A percentile compares a stretch with the other conserved stretches of the same genome.
phyloP scores from a whole-genome alignment of 2,888 invertebrate species.

The Dicranocentrus wangi region DNA sequence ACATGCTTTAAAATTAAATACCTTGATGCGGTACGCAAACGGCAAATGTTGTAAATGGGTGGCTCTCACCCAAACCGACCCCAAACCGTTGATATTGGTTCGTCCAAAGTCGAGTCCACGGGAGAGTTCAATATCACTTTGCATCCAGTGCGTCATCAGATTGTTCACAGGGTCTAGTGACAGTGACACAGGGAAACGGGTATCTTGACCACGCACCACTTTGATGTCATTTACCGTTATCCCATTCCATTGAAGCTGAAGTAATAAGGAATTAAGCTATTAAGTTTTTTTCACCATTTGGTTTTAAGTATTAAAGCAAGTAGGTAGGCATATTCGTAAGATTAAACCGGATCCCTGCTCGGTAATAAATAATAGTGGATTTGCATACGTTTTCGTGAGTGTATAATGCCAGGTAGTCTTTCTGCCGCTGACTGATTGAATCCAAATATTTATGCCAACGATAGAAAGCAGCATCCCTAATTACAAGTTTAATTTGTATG shows the following conservation, averaged over 20 bases:
- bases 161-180: constrained; percentile 30
- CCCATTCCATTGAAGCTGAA: constrained; percentile 47
- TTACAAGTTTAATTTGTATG: too few relatives aligned
- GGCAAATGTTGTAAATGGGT: constrained; percentile 74
- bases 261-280: too few relatives aligned
- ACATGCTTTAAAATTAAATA: too few relatives aligned
- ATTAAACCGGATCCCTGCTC: not conserved
- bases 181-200: constrained; percentile 1
- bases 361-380: too few relatives aligned
- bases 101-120: constrained; percentile 84
- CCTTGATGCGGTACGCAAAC: constrained; percentile 69
- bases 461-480: constrained; percentile 88
- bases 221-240: constrained; percentile 26
- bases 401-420: constrained; percentile 79
- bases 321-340: not conserved
- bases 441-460: constrained; percentile 88
- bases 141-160: constrained; percentile 85
- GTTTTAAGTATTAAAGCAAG: not conserved
- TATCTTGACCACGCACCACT: constrained; percentile 30
- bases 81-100: constrained; percentile 50
- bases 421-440: constrained; percentile 85
- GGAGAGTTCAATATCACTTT: constrained; percentile 84
- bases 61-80: constrained; percentile 71
- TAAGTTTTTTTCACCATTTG: too few relatives aligned
- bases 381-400: not conserved